Evolutionary conservation across 2,113 vertebrate species (phyloP).

Genomic region (Acanthisitta chloris): DNA sequence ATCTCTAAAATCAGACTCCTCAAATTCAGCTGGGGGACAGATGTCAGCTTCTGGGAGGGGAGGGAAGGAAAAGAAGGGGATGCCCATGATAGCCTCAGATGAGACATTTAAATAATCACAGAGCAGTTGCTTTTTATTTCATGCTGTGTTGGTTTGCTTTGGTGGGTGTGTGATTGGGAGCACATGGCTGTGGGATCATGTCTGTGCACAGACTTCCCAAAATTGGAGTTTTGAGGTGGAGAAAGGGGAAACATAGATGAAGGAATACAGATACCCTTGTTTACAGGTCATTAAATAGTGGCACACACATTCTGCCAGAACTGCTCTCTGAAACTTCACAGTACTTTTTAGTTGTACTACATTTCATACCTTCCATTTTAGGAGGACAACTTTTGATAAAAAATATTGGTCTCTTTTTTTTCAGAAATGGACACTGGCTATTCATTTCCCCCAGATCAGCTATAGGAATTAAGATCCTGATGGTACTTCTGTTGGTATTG

Average conservation of each 20-base stretch:
- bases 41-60: not conserved
- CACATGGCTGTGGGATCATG: not conserved
- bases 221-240: not conserved
- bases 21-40: not conserved
- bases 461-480: not conserved
- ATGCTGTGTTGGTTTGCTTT: not conserved
- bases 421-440: not conserved
- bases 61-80: not conserved
- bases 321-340: fast-evolving
- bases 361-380: not conserved
- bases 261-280: not conserved
- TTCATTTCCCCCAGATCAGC: fast-evolving
- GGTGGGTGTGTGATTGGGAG: not conserved
- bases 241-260: not conserved
- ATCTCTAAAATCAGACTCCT: not conserved
- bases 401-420: not conserved
- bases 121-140: not conserved
- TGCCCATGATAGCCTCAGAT: not conserved
- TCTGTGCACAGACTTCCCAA: not conserved
- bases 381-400: not conserved
- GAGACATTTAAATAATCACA: not conserved
- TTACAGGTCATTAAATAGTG: not conserved
- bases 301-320: not conserved
- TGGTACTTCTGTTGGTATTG: fast-evolving
- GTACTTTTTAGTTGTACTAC: not conserved